These are phyloP conservation scores for Nymphalis polychloros DNA, from an alignment of 2,888 invertebrate species.

Conservation along the genomic window DNA sequence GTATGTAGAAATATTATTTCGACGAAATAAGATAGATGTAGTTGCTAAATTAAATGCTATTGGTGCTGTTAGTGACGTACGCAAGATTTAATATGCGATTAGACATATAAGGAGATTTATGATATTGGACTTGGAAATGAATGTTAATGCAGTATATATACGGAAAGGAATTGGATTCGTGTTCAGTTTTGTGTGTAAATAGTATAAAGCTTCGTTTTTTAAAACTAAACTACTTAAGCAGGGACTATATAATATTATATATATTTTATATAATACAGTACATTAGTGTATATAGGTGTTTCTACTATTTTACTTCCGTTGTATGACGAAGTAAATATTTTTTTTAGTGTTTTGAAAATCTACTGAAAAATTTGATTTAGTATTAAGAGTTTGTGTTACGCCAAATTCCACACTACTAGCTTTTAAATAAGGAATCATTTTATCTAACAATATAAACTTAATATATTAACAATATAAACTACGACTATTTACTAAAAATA, in stretches of 20 bases:
- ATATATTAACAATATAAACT: too few relatives aligned
- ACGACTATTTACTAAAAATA: too few relatives aligned
- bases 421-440: not conserved
- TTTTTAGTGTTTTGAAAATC: slow-evolving; percentile 21
- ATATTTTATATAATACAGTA: slow-evolving; percentile 1
- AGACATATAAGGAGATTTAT: not conserved
- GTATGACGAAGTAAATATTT: slow-evolving; percentile 26
- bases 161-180: slow-evolving; percentile 15
- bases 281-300: slow-evolving; percentile 7
- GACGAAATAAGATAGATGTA: too few relatives aligned
- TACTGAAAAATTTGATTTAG: not conserved
- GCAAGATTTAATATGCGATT: not conserved
- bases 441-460: too few relatives aligned
- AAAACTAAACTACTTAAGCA: slow-evolving; percentile 36
- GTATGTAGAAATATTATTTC: too few relatives aligned
- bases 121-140: not conserved
- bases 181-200: slow-evolving; percentile 29
- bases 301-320: slow-evolving; percentile 26
- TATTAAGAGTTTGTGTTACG: not conserved
- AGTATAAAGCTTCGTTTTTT: slow-evolving; percentile 18
- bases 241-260: slow-evolving; percentile 9
- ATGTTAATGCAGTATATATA: slow-evolving; percentile 1
- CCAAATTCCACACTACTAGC: not conserved
- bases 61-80: not conserved
- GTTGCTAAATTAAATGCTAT: too few relatives aligned